These are phyloP conservation scores for Glaucidium brasilianum DNA, from an alignment of 2,113 vertebrate species.

Conservation along the genomic window DNA sequence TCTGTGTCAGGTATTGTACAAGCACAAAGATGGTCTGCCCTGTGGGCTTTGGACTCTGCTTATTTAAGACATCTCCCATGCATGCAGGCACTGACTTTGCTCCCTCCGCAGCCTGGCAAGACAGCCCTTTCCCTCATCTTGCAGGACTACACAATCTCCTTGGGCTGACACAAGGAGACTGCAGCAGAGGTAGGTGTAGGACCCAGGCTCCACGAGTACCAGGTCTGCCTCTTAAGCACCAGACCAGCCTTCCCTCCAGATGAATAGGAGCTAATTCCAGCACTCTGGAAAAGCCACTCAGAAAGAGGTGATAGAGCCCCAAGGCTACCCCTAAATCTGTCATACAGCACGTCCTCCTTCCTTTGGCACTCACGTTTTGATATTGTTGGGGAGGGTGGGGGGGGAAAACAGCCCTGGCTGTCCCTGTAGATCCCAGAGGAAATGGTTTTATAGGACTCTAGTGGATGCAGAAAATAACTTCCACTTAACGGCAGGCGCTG, in stretches of 20 bases:
- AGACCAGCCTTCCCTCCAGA: neutral
- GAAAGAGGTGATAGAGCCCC: neutral
- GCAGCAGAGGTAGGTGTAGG: neutral
- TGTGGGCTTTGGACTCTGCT: neutral
- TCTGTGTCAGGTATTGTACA: neutral
- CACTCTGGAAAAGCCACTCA: neutral
- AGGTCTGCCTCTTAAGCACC: neutral
- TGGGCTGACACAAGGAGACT: neutral
- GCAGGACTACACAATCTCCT: neutral
- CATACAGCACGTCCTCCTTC: slow-evolving; percentile 2
- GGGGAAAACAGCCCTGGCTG: neutral
- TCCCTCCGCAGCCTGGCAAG: neutral
- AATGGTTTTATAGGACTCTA: slow-evolving; percentile 39
- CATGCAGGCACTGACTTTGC: neutral
- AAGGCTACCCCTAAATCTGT: slow-evolving; percentile 20
- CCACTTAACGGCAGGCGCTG: slow-evolving; percentile 30
- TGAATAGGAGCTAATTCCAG: neutral
- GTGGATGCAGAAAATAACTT: slow-evolving; percentile 55
- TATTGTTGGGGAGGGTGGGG: neutral
- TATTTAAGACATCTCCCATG: neutral
- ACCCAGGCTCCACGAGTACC: neutral
- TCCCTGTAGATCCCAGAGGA: slow-evolving; percentile 26
- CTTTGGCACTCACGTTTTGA: neutral
- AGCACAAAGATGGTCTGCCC: neutral
- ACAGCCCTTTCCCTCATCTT: neutral